phyloP scores from a whole-genome alignment of 2,888 invertebrate species.

The Hesperia comma region DNA sequence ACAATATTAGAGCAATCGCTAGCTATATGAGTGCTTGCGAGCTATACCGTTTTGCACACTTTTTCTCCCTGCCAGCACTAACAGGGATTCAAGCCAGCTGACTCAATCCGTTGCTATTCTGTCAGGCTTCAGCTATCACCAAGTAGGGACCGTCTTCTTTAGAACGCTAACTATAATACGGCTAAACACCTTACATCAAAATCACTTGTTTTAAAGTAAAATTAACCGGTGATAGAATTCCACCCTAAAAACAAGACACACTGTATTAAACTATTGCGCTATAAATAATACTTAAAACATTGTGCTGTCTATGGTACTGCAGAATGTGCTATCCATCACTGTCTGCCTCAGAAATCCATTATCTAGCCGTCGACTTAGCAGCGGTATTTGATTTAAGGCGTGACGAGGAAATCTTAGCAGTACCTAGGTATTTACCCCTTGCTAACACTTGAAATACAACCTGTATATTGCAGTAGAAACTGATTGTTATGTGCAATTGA shows the following conservation, averaged over 20 bases:
- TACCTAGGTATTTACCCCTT: neutral
- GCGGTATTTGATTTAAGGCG: constrained; percentile 11
- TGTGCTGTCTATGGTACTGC: neutral
- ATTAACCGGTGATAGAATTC: no score
- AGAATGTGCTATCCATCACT: constrained; percentile 10
- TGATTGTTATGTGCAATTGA: neutral
- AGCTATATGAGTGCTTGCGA: no score
- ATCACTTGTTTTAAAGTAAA: neutral
- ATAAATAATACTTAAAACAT: constrained; percentile 10
- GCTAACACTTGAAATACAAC: neutral
- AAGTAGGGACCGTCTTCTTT: no score
- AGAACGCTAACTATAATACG: no score
- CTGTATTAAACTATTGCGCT: neutral
- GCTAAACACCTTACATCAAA: neutral
- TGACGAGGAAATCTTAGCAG: constrained; percentile 4
- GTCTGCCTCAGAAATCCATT: constrained; percentile 13
- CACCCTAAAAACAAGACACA: neutral
- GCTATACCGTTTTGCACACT: no score
- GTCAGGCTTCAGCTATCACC: no score
- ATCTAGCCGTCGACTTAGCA: constrained; percentile 14
- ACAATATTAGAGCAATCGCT: no score
- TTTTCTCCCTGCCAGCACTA: no score
- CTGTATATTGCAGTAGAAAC: neutral
- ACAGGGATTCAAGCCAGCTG: no score
- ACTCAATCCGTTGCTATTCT: no score